Base-by-base conservation (phyloP, 2,888 invertebrate genomes). In the Cinara cedri region DNA sequence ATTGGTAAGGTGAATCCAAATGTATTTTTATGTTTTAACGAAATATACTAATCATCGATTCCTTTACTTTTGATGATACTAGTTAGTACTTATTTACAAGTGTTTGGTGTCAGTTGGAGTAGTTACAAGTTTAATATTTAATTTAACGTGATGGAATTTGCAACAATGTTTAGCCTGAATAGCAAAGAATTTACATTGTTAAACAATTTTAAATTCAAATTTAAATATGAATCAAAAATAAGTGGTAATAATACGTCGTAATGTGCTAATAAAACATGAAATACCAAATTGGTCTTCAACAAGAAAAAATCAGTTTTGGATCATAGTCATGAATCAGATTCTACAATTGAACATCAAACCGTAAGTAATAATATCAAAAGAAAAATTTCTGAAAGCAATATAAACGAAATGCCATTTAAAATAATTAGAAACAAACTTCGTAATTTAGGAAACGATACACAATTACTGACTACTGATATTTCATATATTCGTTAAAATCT, bases 361-460 rank as follows among this genome's bases (percentile, higher is more conserved):
- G 54, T 34, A 54, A 70, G 34, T 70, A 70, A 70, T 70, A 70
- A 11, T 68, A 68, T 68, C 13, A 68, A 68, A 68, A 1, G n/a
- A 49, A 54, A 68, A 49, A 34, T 68, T 4, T 68, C 68, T 54
- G 26, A 68, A 68, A 68, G 51, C 16, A 26, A 68, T 68, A 68
- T 68, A n/a, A 68, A 51, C 34, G 51, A 68, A 68, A 68, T 68
- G 9, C 34, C 68, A 34, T 54, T 6, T 68, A 68, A 68, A 70
- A 54, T 70, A 70, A 54, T 54, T 9, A 34, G 4, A 70, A 70
- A 70, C 46, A 1, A 66, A 66, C 46, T 66, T 66, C 24, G 21
- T 14, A 14, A 21, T 46, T 49, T 16, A 49, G 46, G 49, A 46
- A 65, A 65, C 21, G 44, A 63, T 46, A 46, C 21, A 65, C 21